phyloP scores from a whole-genome alignment of 1,140 invertebrate species.

The Megathymus violae region DNA sequence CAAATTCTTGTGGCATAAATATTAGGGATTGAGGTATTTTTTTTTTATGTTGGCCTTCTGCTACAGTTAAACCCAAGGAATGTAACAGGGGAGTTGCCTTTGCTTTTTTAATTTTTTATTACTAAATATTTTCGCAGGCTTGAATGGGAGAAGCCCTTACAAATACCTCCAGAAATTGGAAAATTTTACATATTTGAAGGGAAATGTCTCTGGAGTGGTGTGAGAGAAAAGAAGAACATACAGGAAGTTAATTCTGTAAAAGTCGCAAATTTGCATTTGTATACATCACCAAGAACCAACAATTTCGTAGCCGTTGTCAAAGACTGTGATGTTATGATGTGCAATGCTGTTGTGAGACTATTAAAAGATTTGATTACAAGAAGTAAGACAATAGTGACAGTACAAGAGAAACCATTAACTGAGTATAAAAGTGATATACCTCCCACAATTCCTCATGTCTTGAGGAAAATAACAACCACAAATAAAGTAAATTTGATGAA shows the following conservation, averaged over 20 bases:
- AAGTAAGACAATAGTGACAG: constrained; percentile 55
- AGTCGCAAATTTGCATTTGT: constrained; percentile 58
- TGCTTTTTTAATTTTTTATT: constrained; percentile 13
- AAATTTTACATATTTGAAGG: constrained; percentile 66
- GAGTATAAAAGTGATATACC: constrained; percentile 60
- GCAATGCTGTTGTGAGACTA: constrained; percentile 63
- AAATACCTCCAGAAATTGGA: constrained; percentile 49
- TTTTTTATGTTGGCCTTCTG: too few species aligned
- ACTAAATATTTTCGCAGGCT: constrained; percentile 47
- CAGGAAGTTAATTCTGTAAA: constrained; percentile 56
- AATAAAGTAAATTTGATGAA: constrained; percentile 27
- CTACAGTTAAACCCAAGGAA: too few species aligned
- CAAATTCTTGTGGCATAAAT: too few species aligned
- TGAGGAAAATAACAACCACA: constrained; percentile 57
- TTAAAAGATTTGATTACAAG: constrained; percentile 53
- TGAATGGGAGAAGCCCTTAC: constrained; percentile 49
- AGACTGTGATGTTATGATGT: constrained; percentile 62
- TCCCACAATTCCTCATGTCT: constrained; percentile 44
- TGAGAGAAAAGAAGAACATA: constrained; percentile 41
- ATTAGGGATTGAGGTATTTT: too few species aligned
- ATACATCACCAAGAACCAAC: constrained; percentile 46
- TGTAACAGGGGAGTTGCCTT: too few species aligned
- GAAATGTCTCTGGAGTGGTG: constrained; percentile 56
- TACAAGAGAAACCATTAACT: constrained; percentile 60
- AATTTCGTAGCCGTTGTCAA: constrained; percentile 62